Base-by-base conservation (phyloP, 2,797 vertebrate genomes). In the Babyrousa celebensis region DNA sequence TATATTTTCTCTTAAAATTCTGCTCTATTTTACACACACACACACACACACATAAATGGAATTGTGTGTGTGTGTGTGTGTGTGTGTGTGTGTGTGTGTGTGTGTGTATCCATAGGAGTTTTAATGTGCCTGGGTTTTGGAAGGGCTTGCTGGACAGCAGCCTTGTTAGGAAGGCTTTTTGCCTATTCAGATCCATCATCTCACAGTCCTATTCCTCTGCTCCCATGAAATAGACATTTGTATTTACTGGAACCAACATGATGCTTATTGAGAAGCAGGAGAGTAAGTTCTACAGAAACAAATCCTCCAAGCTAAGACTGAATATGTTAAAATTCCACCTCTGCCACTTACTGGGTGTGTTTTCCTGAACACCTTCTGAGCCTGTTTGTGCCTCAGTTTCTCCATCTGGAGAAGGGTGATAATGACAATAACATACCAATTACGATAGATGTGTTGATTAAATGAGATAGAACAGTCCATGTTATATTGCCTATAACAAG, bases 1-100 rank as follows among this genome's bases (percentile, higher is more conserved):
- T 75, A 21, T 58, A 40, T 94, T 82, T 97, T 77, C 77, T 89
- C 72, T 96, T 88, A 88, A 95, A 87, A 97, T 95, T 11, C 25
- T 79, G 25, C 85, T 94, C 5, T 52, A 8, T 95, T 94, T 74
- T 25, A 87, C 20, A n/a, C 6, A 32, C 29, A 16, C 21, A 56
- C 12, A 52, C 23, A 54, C 6, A 25, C 56, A 89, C 0, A 1
- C 5, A 12, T 7, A 77, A 67, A 79, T 56, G 80, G 40, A 95
- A 82, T 63, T 79, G 2, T 56, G 27, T 36, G 12, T 36, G 16
- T 43, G 32, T 16, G 9, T 52, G 32, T 40, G 48, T 67, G 0
- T 36, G 0, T 72, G 48, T 67, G 0, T 36, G 0, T 72, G 6
- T 29, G 5, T 23, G 23, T 48, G 43, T 48, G 43, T 10, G 43